These are phyloP conservation scores for Limosa lapponica DNA, from an alignment of 2,797 vertebrate species.

Conservation along the genomic window DNA sequence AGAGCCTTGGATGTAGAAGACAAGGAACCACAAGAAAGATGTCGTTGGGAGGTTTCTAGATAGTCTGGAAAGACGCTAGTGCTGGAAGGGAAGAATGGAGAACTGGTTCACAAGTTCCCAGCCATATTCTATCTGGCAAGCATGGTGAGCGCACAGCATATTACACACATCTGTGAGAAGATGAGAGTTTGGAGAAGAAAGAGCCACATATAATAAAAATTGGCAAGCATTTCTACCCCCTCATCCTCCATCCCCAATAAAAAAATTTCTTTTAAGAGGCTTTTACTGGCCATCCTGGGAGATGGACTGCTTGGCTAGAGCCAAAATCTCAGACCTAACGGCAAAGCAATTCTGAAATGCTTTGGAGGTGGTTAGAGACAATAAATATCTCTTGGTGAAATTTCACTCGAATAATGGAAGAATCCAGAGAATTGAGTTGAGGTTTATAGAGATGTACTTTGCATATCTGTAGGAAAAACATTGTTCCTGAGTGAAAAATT, in stretches of 20 bases:
- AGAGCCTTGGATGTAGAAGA: background rate
- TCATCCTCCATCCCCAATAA: background rate
- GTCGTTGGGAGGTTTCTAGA: background rate
- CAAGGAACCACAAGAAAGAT: background rate
- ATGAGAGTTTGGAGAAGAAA: background rate
- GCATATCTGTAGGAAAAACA: background rate
- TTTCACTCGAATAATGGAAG: background rate
- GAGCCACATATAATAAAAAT: background rate
- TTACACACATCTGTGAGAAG: background rate
- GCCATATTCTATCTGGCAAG: background rate
- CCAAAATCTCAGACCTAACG: background rate
- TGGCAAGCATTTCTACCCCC: background rate
- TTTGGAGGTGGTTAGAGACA: background rate
- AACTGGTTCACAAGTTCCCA: background rate
- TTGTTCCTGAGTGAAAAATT: background rate
- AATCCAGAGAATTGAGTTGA: background rate
- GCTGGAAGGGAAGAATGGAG: background rate
- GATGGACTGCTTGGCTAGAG: background rate
- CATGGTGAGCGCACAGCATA: background rate
- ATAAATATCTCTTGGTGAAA: background rate
- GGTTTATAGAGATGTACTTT: background rate
- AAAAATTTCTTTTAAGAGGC: background rate
- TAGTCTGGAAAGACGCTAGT: background rate
- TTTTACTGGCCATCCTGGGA: background rate
- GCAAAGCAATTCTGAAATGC: background rate